Evolutionary conservation across 2,888 invertebrate species (phyloP).

Genomic region (Sarcophaga rosellei): DNA sequence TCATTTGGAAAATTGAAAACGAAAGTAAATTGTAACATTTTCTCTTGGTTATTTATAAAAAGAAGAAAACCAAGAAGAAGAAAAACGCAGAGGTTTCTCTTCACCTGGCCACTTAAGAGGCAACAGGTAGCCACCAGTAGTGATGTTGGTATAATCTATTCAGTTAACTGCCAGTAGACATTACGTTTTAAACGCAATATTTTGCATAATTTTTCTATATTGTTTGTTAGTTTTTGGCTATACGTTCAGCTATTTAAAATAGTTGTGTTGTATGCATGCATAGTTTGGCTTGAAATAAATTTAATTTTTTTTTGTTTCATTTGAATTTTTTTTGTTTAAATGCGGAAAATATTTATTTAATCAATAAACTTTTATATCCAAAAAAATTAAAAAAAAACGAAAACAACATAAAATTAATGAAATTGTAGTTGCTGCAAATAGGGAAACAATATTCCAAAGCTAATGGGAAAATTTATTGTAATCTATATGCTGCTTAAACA

Average conservation of each 20-base stretch:
- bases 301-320: not conserved
- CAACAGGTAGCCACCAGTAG: constrained; percentile 47
- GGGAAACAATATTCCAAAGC: constrained; percentile 7
- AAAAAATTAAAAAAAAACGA: not conserved
- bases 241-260: not conserved
- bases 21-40: constrained; percentile 63
- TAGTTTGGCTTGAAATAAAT: not conserved
- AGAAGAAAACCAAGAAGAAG: not conserved
- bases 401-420: not conserved
- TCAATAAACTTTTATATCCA: constrained; percentile 33
- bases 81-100: constrained; percentile 1
- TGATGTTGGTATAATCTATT: not conserved
- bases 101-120: constrained; percentile 28
- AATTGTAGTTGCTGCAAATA: not conserved
- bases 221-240: not conserved
- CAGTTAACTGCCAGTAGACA: not conserved
- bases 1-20: constrained; percentile 51
- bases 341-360: constrained; percentile 45
- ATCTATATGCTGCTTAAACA: not conserved
- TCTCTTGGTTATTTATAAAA: constrained; percentile 29
- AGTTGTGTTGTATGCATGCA: not conserved
- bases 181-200: constrained; percentile 34
- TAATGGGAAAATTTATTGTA: not conserved
- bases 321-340: not conserved
- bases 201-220: not conserved